Evolutionary conservation across 2,888 invertebrate species (phyloP), one percentile per base, ranked within the genome.

Genomic region (Drosophila macrospina): DNA sequence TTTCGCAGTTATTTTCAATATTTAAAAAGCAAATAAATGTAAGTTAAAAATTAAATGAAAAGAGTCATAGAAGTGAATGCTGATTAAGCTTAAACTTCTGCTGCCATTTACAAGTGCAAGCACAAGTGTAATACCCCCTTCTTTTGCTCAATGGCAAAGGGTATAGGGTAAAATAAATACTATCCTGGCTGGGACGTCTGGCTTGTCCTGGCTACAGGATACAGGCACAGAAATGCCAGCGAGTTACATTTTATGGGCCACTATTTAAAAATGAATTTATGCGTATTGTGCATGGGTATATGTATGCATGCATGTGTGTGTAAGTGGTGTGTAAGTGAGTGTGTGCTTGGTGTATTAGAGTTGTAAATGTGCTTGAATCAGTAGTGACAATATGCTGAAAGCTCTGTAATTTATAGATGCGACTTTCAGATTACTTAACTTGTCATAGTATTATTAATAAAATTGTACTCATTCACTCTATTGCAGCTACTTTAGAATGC

Each of bases 261-360:
- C 70, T 70, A 78, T 78, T 76, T 76, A 78, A 74, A 74, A 74
- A 60, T 70, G 56, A 78, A 78, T 76, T 74, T 76, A 76, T 76
- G 76, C 57, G 56, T 52, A 59, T 20, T 20, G 10, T 26, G 36
- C 42, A 39, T 44, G 30, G 44, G 10, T 30, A 2, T 30, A 13
- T 36, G 24, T 56, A 24, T 34, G 13, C 26, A 11, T 7, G n/a
- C 10, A 6, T n/a, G n/a, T 26, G 15, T 28, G 10, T 5, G 11
- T 36, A 11, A 20, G 48, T 37, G 28, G 39, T 28, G n/a, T n/a
- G 16, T n/a, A n/a, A 28, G 2, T 45, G 55, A 32, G 20, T 26
- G 11, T 8, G 10, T 15, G 10, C 34, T 65, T 51, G 44, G 47
- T 34, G 56, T n/a, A 47, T 57, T 39, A 41, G 41, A 44, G 56